Percentiles rank a stretch among this genome's conserved stretches.
These are phyloP conservation scores for Tetrax tetrax DNA, from an alignment of 2,113 vertebrate species.

Conservation along the genomic window DNA sequence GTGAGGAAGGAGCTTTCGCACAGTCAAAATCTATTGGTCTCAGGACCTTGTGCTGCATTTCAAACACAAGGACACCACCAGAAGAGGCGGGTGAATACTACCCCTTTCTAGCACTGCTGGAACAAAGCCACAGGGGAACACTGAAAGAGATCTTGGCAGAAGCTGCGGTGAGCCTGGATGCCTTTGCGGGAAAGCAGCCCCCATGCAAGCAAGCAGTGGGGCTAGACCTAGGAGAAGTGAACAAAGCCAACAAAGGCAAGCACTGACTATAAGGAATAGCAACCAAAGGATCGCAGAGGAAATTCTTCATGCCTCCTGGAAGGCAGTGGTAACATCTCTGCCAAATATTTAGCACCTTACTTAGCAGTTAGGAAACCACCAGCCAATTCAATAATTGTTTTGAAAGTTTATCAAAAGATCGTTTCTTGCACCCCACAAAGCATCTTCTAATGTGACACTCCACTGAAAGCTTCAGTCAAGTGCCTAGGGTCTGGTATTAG, in stretches of 20 bases:
- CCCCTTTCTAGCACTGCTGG: background rate
- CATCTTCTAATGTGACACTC: background rate
- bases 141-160: background rate
- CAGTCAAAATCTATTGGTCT: background rate
- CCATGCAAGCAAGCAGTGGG: rapidly evolving
- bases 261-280: background rate
- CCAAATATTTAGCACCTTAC: background rate
- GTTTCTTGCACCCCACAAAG: rapidly evolving
- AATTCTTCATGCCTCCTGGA: background rate
- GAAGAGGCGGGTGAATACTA: background rate
- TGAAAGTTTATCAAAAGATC: background rate
- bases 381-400: background rate
- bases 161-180: background rate
- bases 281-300: rapidly evolving
- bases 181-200: background rate
- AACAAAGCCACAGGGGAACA: background rate
- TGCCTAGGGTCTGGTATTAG: background rate
- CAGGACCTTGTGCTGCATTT: background rate
- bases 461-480: background rate
- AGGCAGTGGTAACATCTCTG: background rate
- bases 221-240: background rate
- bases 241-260: background rate
- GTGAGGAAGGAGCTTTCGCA: background rate
- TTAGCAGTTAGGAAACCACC: background rate
- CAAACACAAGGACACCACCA: background rate